These are phyloP conservation scores for Amblyornis subalaris DNA, from an alignment of 2,113 vertebrate genomes.

Conservation along the genomic window DNA sequence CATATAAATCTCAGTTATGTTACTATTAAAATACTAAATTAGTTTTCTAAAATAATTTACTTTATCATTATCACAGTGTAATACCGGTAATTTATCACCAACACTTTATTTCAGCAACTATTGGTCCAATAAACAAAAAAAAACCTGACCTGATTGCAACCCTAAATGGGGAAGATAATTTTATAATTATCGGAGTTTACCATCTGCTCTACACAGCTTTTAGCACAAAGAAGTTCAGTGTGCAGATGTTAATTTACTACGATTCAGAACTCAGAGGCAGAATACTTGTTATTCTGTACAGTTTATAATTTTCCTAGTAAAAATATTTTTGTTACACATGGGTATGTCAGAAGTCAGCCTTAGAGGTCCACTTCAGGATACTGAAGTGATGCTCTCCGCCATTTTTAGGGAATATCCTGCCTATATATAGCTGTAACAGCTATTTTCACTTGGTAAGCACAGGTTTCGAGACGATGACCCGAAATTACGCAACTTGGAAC, in stretches of 20 bases:
- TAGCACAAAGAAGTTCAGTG: not conserved
- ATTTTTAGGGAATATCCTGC: not conserved
- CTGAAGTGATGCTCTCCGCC: rapidly evolving
- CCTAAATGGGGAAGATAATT: not conserved
- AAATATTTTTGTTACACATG: not conserved
- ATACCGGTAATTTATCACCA: conserved; percentile 33
- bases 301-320: not conserved
- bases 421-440: not conserved
- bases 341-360: not conserved
- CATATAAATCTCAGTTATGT: conserved; percentile 58
- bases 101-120: conserved; percentile 19
- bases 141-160: not conserved
- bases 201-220: not conserved
- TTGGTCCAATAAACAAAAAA: conserved; percentile 49
- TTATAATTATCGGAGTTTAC: conserved; percentile 2
- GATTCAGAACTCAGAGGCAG: not conserved
- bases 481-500: not conserved
- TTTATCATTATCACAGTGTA: conserved; percentile 31
- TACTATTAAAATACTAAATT: conserved; percentile 59
- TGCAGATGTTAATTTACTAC: not conserved
- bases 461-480: not conserved
- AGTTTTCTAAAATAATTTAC: conserved; percentile 64
- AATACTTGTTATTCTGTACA: not conserved
- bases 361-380: not conserved
- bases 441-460: not conserved